Conservation (phyloP, 2,888 invertebrate genomes). For the Drosophila siamana region DNA sequence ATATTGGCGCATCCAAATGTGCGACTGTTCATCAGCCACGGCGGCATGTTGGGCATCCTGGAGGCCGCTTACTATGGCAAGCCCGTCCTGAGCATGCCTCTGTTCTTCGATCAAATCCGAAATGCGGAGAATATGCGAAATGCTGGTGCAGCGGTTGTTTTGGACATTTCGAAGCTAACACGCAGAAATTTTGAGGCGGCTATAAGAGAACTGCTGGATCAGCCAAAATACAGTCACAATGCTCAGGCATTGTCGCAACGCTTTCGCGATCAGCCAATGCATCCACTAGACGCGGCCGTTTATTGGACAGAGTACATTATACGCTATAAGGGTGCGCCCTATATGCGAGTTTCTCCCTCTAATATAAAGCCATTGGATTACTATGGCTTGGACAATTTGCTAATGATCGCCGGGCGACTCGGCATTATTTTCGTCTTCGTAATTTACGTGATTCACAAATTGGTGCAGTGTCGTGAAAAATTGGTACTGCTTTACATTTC, state of each 20-base stretch:
- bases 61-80: slow-evolving; percentile 85
- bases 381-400: slow-evolving; percentile 71
- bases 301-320: slow-evolving; percentile 83
- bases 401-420: slow-evolving; percentile 54
- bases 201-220: slow-evolving; percentile 58
- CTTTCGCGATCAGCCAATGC: slow-evolving; percentile 79
- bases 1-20: slow-evolving; percentile 85
- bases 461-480: neutral
- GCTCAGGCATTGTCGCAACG: slow-evolving; percentile 62
- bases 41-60: slow-evolving; percentile 85
- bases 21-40: slow-evolving; percentile 85
- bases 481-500: neutral
- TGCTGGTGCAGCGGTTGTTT: slow-evolving; percentile 65
- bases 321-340: slow-evolving; percentile 82
- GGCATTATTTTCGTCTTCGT: slow-evolving; percentile 13
- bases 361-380: slow-evolving; percentile 78
- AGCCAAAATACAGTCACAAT: slow-evolving; percentile 54
- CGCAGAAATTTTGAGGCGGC: slow-evolving; percentile 66
- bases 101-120: slow-evolving; percentile 86
- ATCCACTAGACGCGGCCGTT: slow-evolving; percentile 77
- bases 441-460: slow-evolving; percentile 30
- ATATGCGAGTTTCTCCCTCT: slow-evolving; percentile 74
- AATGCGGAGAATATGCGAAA: slow-evolving; percentile 84
- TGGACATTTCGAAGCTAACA: slow-evolving; percentile 82
- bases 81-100: slow-evolving; percentile 86